Conservation (phyloP, 2,888 invertebrate species). For the Zaprionus bogoriensis region DNA sequence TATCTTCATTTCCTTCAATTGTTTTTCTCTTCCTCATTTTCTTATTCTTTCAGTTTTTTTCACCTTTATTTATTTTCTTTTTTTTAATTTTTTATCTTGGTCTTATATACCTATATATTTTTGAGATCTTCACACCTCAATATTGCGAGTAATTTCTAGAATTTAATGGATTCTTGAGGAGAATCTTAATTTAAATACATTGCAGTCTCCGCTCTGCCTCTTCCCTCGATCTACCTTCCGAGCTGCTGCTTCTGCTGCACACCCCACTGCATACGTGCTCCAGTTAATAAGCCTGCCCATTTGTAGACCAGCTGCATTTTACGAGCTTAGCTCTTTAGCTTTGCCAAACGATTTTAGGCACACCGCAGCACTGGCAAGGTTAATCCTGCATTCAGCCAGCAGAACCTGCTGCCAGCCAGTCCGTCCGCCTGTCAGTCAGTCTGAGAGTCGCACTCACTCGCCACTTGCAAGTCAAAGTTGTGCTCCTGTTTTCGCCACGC, state of each 20-base stretch:
- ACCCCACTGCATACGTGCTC: background rate
- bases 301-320: constrained; percentile 44
- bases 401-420: background rate
- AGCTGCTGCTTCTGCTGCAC: too few species aligned
- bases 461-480: constrained; percentile 16
- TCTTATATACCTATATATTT: too few species aligned
- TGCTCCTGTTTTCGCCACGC: background rate
- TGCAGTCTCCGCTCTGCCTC: background rate
- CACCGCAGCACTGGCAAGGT: constrained; percentile 46
- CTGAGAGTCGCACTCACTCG: background rate
- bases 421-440: constrained; percentile 8
- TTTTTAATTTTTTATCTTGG: too few species aligned
- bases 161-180: too few species aligned
- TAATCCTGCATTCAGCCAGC: constrained; percentile 31
- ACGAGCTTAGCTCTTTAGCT: constrained; percentile 48
- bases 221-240: background rate
- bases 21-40: too few species aligned
- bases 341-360: constrained; percentile 40
- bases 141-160: too few species aligned
- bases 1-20: too few species aligned
- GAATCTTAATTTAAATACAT: background rate
- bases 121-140: too few species aligned
- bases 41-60: too few species aligned
- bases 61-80: too few species aligned
- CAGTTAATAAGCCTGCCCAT: constrained; percentile 46